A percentile compares a stretch with the other conserved stretches of the same genome.
phyloP scores from a whole-genome alignment of 2,797 vertebrate genomes.

The Myoxocephalus aenaeus region DNA sequence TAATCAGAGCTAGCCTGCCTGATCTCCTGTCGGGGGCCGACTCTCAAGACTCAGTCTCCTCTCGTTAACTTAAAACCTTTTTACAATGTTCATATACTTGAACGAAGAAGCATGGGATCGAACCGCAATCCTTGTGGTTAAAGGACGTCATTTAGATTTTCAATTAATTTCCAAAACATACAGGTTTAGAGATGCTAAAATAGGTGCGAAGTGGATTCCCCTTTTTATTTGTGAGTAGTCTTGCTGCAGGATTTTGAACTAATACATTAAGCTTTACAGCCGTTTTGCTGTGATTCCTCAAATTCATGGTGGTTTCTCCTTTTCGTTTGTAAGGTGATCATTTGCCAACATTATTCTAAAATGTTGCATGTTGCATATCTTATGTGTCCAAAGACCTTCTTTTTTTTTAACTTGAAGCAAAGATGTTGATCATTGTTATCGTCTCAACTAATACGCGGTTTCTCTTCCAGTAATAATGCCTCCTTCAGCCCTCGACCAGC shows the following conservation, averaged over 20 bases:
- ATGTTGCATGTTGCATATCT: not conserved
- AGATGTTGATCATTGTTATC: not conserved
- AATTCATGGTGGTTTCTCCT: not conserved
- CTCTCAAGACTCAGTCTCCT: not conserved
- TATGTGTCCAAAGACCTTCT: not conserved
- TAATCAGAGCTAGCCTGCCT: not conserved
- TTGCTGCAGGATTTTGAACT: too few relatives aligned
- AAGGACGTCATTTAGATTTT: not conserved
- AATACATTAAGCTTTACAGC: not conserved
- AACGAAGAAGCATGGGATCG: too few relatives aligned
- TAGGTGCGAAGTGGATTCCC: not conserved
- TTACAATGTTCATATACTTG: not conserved
- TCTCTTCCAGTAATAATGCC: constrained; percentile 95
- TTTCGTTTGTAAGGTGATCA: too few relatives aligned
- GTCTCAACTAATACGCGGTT: not conserved
- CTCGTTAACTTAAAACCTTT: not conserved
- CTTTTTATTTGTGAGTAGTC: not conserved
- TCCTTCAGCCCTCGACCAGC: constrained; percentile 97
- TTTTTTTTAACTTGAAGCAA: not conserved
- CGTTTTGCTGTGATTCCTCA: not conserved
- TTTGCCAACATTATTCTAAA: not conserved
- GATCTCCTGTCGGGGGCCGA: not conserved
- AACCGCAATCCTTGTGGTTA: too few relatives aligned
- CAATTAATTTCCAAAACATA: not conserved
- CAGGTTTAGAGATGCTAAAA: not conserved